A percentile compares a stretch with the other conserved stretches of the same genome.
Conservation (phyloP, 1,140 invertebrate genomes). For the Rhagoletis pomonella region DNA sequence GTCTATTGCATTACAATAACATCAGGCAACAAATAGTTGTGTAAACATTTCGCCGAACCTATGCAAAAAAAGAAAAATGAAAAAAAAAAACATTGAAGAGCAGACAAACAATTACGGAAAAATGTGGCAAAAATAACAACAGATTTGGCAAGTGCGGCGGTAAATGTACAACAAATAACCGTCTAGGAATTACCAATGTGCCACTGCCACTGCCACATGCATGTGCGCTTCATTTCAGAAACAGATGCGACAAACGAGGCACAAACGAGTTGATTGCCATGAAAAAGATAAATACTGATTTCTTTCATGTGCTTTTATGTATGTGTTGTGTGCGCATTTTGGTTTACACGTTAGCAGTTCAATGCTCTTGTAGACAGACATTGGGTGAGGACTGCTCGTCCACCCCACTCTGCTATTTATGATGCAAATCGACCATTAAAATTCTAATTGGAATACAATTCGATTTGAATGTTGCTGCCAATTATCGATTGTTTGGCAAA, state of each 20-base stretch:
- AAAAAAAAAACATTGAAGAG: background rate
- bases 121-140: background rate
- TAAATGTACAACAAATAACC: background rate
- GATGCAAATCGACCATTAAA: background rate
- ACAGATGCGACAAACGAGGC: too few relatives aligned
- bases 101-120: background rate
- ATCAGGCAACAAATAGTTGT: background rate
- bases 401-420: background rate
- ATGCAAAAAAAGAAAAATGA: background rate
- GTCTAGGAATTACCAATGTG: too few relatives aligned
- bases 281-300: too few relatives aligned
- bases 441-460: slow-evolving; percentile 45
- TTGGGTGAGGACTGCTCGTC: too few relatives aligned
- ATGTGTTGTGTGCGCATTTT: background rate
- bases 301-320: background rate
- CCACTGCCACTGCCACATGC: too few relatives aligned
- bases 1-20: background rate
- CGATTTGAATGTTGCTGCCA: slow-evolving; percentile 34
- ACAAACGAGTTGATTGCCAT: too few relatives aligned
- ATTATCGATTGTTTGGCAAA: slow-evolving; percentile 36
- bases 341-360: background rate
- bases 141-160: background rate
- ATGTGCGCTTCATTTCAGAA: too few relatives aligned
- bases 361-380: background rate
- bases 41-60: too few relatives aligned